Evolutionary conservation across 2,797 vertebrate genomes (phyloP).

Genomic region (Microctenopoma lineatum): DNA sequence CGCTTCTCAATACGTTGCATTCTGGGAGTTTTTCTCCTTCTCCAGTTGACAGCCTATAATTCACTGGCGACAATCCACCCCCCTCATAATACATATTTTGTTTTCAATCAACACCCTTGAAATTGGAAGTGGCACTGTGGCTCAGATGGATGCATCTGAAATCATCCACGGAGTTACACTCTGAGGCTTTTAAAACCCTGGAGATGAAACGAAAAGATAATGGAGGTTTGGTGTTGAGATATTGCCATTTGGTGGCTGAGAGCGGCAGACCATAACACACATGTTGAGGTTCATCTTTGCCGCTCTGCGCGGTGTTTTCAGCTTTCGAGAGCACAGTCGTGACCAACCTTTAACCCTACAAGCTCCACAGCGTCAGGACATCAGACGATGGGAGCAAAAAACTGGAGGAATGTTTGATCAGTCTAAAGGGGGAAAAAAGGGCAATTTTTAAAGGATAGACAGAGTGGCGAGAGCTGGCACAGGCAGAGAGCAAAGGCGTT

Average conservation of each 20-base stretch:
- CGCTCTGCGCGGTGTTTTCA: conserved; percentile 19
- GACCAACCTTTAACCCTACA: conserved; percentile 63
- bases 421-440: conserved; percentile 46
- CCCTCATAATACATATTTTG: conserved; percentile 80
- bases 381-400: conserved; percentile 45
- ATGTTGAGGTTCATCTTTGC: conserved; percentile 50
- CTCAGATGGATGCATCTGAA: conserved; percentile 63
- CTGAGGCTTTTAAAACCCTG: conserved; percentile 63
- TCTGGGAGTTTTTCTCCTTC: conserved; percentile 65
- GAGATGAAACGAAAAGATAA: conserved; percentile 69
- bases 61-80: conserved; percentile 69
- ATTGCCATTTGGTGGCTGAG: conserved; percentile 53
- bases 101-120: conserved; percentile 80
- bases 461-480: conserved; percentile 67
- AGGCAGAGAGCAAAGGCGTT: conserved; percentile 81
- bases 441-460: conserved; percentile 66
- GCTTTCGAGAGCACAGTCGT: conserved; percentile 27
- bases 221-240: conserved; percentile 60
- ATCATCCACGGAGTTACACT: conserved; percentile 57
- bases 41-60: conserved; percentile 71
- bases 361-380: conserved; percentile 34
- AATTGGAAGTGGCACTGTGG: conserved; percentile 76
- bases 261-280: conserved; percentile 48
- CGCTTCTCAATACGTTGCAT: conserved; percentile 73
- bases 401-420: conserved; percentile 72